Evolutionary conservation across 2,797 vertebrate species (phyloP).

Genomic region (Anolis apletophallus): DNA sequence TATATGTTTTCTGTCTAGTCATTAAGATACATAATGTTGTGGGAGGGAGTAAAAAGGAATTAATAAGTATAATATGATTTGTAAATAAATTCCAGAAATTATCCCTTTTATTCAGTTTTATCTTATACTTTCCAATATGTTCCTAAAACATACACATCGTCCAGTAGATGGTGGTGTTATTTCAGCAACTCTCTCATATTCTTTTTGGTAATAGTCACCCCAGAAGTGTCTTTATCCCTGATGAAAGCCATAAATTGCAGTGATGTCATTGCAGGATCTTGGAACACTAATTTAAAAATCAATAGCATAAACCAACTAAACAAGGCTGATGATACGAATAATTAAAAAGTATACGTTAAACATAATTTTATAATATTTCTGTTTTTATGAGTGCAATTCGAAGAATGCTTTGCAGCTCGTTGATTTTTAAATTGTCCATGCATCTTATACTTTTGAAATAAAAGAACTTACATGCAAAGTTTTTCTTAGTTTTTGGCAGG

Average conservation of each 20-base stretch:
- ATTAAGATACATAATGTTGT: not conserved
- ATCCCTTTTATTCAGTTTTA: rapidly evolving
- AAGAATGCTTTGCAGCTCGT: not conserved
- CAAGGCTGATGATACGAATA: not conserved
- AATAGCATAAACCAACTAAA: not conserved
- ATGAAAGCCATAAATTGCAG: not conserved
- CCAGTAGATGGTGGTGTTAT: constrained; percentile 83
- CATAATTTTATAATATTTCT: not conserved
- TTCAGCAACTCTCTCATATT: constrained; percentile 63
- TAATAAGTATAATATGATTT: not conserved
- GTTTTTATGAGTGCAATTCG: not conserved
- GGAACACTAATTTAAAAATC: not conserved
- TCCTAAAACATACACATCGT: constrained; percentile 44
- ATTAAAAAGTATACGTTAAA: not conserved
- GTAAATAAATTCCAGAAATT: not conserved
- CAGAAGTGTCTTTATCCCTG: not conserved
- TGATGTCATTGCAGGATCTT: not conserved
- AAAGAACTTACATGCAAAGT: not conserved
- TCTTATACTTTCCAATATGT: not conserved
- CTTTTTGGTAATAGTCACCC: not conserved
- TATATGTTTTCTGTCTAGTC: not conserved
- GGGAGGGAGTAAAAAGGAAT: constrained; percentile 26
- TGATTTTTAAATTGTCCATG: not conserved
- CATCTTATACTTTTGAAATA: not conserved
- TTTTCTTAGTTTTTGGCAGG: not conserved